phyloP scores from a whole-genome alignment of 1,140 invertebrate species.

The Phthorimaea operculella region DNA sequence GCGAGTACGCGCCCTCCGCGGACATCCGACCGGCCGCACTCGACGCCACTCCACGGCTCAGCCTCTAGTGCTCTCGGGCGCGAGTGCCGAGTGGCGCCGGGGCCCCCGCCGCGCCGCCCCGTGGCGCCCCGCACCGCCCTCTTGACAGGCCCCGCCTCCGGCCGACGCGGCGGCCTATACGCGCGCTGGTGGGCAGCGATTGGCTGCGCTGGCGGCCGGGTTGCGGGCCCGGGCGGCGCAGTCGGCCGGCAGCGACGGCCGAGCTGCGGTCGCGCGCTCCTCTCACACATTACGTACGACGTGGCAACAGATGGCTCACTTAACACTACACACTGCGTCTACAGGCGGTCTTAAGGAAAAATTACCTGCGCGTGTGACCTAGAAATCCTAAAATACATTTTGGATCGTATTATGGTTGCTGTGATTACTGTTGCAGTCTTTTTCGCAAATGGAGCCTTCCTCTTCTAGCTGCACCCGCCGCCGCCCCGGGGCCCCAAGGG shows the following conservation, averaged over 20 bases:
- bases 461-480: no score
- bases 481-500: no score
- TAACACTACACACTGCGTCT: no score
- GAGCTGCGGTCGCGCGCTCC: no score
- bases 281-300: no score
- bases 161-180: neutral
- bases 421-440: no score
- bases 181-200: neutral
- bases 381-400: no score
- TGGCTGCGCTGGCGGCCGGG: neutral
- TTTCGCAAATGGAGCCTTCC: no score
- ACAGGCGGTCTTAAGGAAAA: no score
- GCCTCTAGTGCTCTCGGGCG: slow-evolving; percentile 65
- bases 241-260: neutral
- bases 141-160: neutral
- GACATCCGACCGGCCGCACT: slow-evolving; percentile 64
- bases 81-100: slow-evolving; percentile 52
- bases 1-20: slow-evolving; percentile 63
- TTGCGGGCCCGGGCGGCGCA: slow-evolving; percentile 2
- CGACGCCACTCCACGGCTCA: slow-evolving; percentile 62
- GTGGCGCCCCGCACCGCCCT: slow-evolving; percentile 10
- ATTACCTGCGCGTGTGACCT: no score
- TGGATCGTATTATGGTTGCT: no score
- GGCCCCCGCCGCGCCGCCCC: slow-evolving; percentile 35
- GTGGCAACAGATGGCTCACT: no score